phyloP scores from a whole-genome alignment of 2,113 vertebrate genomes.

The Neoarius graeffei region DNA sequence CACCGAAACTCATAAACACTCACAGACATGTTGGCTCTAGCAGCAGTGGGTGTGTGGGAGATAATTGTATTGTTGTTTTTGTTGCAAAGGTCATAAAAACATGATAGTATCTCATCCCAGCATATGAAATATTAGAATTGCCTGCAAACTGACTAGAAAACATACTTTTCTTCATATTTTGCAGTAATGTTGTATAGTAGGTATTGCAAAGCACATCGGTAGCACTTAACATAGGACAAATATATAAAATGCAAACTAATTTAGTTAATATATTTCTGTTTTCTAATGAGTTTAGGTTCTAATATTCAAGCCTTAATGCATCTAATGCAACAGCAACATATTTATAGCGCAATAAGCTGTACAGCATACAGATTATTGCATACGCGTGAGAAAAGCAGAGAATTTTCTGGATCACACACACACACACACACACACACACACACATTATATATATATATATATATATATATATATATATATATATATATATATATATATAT shows the following conservation, averaged over 20 bases:
- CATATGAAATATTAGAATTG: background rate
- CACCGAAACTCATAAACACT: constrained; percentile 20
- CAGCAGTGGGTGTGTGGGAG: background rate
- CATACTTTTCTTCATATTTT: background rate
- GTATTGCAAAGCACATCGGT: background rate
- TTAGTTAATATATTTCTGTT: background rate
- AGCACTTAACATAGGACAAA: background rate
- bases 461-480: too few species aligned
- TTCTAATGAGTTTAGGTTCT: too few species aligned
- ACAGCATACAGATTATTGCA: background rate
- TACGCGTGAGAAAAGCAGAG: background rate
- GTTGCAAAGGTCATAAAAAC: constrained; percentile 34
- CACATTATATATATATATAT: too few species aligned
- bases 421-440: too few species aligned
- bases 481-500: too few species aligned
- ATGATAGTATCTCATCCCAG: background rate
- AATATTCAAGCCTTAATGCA: background rate
- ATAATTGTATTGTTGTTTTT: constrained; percentile 28
- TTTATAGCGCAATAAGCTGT: background rate
- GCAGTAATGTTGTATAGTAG: too few species aligned
- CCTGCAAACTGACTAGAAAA: background rate
- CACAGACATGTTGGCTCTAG: constrained; percentile 16
- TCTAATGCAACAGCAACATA: background rate
- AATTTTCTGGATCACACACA: background rate
- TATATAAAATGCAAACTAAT: background rate